Conservation (phyloP, 2,888 invertebrate species). For the Cremastinae sp. region DNA sequence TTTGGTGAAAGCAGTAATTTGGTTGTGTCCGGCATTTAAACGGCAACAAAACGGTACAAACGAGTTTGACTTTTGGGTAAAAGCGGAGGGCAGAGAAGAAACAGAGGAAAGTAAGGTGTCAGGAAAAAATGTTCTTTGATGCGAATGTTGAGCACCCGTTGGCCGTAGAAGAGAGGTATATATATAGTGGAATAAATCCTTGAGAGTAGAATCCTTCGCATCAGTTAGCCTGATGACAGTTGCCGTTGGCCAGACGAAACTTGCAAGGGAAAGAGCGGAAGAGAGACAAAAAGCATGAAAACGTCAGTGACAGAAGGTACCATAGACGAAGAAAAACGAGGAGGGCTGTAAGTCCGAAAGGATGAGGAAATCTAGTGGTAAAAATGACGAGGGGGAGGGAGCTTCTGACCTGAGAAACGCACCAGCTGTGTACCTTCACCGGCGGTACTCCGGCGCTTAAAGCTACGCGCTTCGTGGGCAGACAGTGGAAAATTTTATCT, state of each 20-base stretch:
- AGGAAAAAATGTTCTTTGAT: constrained; percentile 17
- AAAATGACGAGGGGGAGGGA: constrained; percentile 19
- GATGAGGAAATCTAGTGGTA: constrained; percentile 6
- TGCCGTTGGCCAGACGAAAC: constrained; percentile 20
- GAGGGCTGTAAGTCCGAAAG: neutral
- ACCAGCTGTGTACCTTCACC: constrained; percentile 35
- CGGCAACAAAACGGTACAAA: constrained; percentile 41
- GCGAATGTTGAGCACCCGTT: constrained; percentile 28
- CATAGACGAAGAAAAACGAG: constrained; percentile 6
- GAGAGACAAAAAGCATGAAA: constrained; percentile 30
- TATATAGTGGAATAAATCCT: constrained; percentile 50
- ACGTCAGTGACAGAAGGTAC: constrained; percentile 18
- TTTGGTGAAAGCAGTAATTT: constrained; percentile 16
- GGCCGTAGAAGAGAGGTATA: constrained; percentile 36
- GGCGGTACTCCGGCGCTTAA: constrained; percentile 6
- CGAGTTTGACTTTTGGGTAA: constrained; percentile 43
- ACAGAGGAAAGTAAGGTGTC: neutral
- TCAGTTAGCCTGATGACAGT: constrained; percentile 47
- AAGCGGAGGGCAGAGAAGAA: constrained; percentile 22
- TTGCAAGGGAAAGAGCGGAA: constrained; percentile 3
- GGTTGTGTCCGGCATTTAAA: constrained; percentile 19
- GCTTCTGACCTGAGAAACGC: constrained; percentile 50
- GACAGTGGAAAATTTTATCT: constrained; percentile 50
- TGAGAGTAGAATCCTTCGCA: constrained; percentile 33
- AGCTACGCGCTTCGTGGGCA: constrained; percentile 30